Evolutionary conservation across 1,140 invertebrate genomes (phyloP).

Genomic region (Aphidius gifuensis): DNA sequence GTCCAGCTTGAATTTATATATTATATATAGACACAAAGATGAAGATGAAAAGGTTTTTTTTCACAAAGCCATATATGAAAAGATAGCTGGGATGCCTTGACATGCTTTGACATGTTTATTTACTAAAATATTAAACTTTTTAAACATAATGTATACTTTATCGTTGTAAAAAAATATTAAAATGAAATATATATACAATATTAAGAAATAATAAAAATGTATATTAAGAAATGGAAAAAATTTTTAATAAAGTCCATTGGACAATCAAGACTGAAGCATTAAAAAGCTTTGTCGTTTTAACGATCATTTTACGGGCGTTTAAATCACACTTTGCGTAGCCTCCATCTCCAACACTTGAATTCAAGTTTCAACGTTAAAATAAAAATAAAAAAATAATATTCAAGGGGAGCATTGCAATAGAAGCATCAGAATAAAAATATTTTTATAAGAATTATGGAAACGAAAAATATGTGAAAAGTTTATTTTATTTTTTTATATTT

Average conservation of each 20-base stretch:
- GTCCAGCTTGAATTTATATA: slow-evolving; percentile 8
- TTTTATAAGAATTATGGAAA: slow-evolving; percentile 47
- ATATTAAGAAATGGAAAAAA: not conserved
- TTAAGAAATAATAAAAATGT: too few relatives aligned
- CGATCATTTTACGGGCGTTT: slow-evolving; percentile 53
- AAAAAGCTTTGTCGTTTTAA: slow-evolving; percentile 57
- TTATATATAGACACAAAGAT: slow-evolving; percentile 7
- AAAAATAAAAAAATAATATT: slow-evolving; percentile 12
- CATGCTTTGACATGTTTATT: slow-evolving; percentile 30
- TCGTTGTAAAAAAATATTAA: too few relatives aligned
- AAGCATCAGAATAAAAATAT: slow-evolving; percentile 42
- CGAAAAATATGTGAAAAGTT: slow-evolving; percentile 53
- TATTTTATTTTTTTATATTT: slow-evolving; percentile 24
- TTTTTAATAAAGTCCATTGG: slow-evolving; percentile 55
- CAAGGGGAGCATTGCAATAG: slow-evolving; percentile 10
- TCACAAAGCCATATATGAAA: slow-evolving; percentile 55
- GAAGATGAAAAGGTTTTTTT: slow-evolving; percentile 4
- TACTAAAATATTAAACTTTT: too few relatives aligned
- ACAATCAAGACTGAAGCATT: slow-evolving; percentile 51
- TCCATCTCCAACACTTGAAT: slow-evolving; percentile 21
- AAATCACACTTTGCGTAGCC: slow-evolving; percentile 48
- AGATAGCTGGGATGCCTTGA: slow-evolving; percentile 52
- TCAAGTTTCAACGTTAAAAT: slow-evolving; percentile 20
- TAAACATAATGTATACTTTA: too few relatives aligned
- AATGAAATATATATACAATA: too few relatives aligned